These are phyloP conservation scores for Girardinus metallicus DNA, from an alignment of 2,797 vertebrate genomes.

Conservation along the genomic window DNA sequence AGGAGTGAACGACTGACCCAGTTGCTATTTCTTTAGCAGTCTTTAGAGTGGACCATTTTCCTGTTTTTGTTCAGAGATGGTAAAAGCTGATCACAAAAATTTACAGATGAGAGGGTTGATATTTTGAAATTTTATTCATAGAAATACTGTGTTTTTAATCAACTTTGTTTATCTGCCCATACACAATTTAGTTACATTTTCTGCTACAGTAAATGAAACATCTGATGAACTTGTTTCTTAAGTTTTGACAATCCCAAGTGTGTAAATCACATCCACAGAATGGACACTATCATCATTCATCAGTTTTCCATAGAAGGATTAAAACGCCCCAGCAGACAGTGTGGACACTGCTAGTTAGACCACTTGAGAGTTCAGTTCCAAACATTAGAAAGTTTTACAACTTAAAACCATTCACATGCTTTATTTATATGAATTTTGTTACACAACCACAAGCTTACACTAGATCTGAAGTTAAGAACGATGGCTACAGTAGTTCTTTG, in stretches of 20 bases:
- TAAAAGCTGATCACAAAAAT: neutral
- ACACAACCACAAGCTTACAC: conserved; percentile 31
- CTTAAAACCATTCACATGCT: conserved; percentile 25
- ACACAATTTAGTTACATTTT: neutral
- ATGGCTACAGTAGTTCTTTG: conserved; percentile 44
- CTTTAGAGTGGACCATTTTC: neutral
- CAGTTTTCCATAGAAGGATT: conserved; percentile 19
- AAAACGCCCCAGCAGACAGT: conserved; percentile 28
- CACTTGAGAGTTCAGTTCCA: conserved; percentile 26
- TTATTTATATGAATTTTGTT: conserved; percentile 28
- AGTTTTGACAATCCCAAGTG: neutral
- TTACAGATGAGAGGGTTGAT: neutral
- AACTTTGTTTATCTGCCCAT: neutral
- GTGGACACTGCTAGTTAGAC: conserved; percentile 35
- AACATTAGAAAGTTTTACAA: conserved; percentile 38
- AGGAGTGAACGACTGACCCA: neutral
- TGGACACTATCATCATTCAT: conserved; percentile 6
- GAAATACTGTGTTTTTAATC: neutral
- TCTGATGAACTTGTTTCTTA: neutral
- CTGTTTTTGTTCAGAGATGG: neutral
- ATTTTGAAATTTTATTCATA: neutral
- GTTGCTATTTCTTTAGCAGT: neutral
- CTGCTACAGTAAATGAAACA: neutral
- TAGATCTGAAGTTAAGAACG: conserved; percentile 30
- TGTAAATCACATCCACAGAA: neutral